Percentiles rank a stretch among this genome's conserved stretches.
Evolutionary conservation across 2,888 invertebrate species (phyloP).

Genomic region (Eupithecia insigniata): DNA sequence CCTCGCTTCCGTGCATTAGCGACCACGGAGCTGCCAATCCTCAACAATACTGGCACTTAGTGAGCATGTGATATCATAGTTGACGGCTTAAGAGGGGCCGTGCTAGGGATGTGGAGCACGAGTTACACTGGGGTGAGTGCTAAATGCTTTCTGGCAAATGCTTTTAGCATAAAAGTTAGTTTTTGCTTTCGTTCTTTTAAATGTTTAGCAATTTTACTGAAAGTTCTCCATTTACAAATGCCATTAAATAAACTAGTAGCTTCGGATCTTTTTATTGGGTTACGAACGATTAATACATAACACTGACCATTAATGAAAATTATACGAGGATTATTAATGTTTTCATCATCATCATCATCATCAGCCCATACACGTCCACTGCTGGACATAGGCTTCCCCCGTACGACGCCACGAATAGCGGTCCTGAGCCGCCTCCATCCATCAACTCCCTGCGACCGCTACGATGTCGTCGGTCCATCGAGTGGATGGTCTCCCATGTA

Average conservation of each 20-base stretch:
- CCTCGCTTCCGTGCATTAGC: conserved; percentile 83
- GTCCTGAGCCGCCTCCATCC: too few species aligned
- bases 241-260: background rate
- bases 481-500: too few species aligned
- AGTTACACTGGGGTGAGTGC: conserved; percentile 14
- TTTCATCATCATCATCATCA: too few species aligned
- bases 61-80: conserved; percentile 36
- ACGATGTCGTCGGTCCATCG: too few species aligned
- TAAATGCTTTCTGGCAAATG: conserved; percentile 18
- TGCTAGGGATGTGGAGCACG: conserved; percentile 3
- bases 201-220: background rate
- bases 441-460: too few species aligned
- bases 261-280: background rate
- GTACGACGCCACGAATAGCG: too few species aligned
- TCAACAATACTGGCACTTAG: conserved; percentile 55
- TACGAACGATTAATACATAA: background rate
- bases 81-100: conserved; percentile 28
- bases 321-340: background rate
- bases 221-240: background rate
- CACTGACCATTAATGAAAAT: background rate
- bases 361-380: too few species aligned
- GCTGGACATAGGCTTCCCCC: too few species aligned
- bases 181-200: conserved; percentile 7
- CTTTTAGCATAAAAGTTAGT: conserved; percentile 5
- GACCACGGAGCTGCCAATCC: conserved; percentile 79